Evolutionary conservation across 2,888 invertebrate genomes (phyloP).

Genomic region (Acronicta leporina): DNA sequence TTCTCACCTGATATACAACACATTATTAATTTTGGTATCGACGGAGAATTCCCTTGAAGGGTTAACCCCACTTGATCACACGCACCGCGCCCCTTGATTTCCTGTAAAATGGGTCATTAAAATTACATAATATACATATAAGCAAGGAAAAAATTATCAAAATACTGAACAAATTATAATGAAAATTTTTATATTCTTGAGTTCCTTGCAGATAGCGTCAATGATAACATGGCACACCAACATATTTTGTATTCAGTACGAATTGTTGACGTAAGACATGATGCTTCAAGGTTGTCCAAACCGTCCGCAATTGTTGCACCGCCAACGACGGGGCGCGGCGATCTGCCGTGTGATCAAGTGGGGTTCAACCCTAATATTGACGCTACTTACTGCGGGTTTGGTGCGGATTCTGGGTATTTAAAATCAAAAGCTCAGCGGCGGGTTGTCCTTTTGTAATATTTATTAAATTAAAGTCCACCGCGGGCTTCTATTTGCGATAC

Average conservation of each 20-base stretch:
- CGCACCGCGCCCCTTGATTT: constrained; percentile 34
- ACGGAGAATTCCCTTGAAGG: constrained; percentile 1
- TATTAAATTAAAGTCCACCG: constrained; percentile 32
- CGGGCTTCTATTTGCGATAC: constrained; percentile 15
- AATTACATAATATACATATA: too few species aligned
- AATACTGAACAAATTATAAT: too few species aligned
- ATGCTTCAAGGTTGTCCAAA: background rate
- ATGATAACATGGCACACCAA: background rate
- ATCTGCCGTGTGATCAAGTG: constrained; percentile 25
- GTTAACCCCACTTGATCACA: constrained; percentile 40
- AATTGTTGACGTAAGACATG: too few species aligned
- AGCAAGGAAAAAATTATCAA: background rate
- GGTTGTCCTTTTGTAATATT: constrained; percentile 38
- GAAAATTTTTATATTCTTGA: background rate
- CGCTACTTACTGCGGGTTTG: constrained; percentile 45
- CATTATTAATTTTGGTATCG: constrained; percentile 40
- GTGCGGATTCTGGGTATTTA: constrained; percentile 19
- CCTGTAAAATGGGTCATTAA: too few species aligned
- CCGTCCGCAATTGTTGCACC: background rate
- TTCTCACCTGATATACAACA: constrained; percentile 75
- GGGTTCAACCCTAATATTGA: constrained; percentile 24
- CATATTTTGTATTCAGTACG: background rate
- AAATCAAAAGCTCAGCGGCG: constrained; percentile 46
- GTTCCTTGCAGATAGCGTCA: background rate
- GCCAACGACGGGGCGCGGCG: background rate